Evolutionary conservation across 2,888 invertebrate genomes (phyloP), one percentile per base, ranked within the genome.

Genomic region (Kuschelorhynchus macadamiae): DNA sequence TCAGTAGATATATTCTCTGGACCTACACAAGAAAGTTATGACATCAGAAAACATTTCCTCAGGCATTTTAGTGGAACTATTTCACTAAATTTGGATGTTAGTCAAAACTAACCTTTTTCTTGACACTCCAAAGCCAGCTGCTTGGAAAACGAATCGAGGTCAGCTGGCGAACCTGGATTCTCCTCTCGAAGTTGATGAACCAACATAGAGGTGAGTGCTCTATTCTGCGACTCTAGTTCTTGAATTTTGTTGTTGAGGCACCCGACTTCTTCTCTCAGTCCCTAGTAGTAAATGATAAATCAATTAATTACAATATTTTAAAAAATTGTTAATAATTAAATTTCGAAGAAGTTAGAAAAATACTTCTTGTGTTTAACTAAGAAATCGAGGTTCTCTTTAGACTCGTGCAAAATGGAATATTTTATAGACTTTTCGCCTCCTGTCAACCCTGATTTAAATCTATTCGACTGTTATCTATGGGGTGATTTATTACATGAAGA

Each of bases 161-260:
- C 72, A 9, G 64, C 49, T 4, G 74, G 66, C 12, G 70, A 46
- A 42, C 50, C 46, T 32, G 75, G 73, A 41, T 75, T 74, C 18
- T 81, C 81, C 17, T 78, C 87, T 9, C 88, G 84, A 71, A 90
- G 82, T 79, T 90, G 89, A 63, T 91, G 89, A 66, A 91, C 88
- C 70, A 92, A 83, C 74, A 92, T 85, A 7, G 90, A 86, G 73
- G 91, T 91, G 66, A 94, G 85, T 21, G 91, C 89, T 61, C 89
- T 85, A 83, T 94, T 94, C 81, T 94, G 93, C 25, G 89, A 87
- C 82, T 94, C 94, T 73, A 94, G 85, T 80, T 94, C 93, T 73
- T 90, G 89, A 47, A 94, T 92, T 67, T 91, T 88, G 68, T 87
- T 87, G 77, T 92, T 90, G 12, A 94, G 86, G 70, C 90, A 89